Evolutionary conservation across 2,113 vertebrate genomes (phyloP).

Genomic region (Pseudorhombus dupliciocellatus): DNA sequence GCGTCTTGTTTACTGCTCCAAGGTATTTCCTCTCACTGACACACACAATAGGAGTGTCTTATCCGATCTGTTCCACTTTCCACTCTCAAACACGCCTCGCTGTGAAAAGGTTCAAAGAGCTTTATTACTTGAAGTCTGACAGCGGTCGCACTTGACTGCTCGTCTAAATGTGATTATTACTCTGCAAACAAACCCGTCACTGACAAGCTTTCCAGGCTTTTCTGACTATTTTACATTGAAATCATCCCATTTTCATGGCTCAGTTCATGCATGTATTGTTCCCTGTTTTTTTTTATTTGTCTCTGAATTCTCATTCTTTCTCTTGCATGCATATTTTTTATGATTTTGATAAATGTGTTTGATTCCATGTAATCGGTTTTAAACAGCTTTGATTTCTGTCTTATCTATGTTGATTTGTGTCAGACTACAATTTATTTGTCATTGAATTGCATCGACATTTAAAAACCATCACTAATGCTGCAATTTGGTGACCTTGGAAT

Average conservation of each 20-base stretch:
- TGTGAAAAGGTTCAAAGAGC: neutral
- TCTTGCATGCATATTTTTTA: conserved; percentile 63
- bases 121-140: conserved; percentile 3
- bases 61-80: neutral
- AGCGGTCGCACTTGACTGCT: neutral
- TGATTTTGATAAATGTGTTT: conserved; percentile 40
- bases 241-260: conserved; percentile 14
- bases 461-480: conserved; percentile 3
- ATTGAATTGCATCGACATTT: conserved; percentile 10
- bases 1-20: neutral
- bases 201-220: conserved; percentile 57
- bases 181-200: conserved; percentile 1
- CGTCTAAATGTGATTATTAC: conserved; percentile 18
- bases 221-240: conserved; percentile 21
- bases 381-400: conserved; percentile 31
- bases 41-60: conserved; percentile 8
- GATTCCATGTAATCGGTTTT: conserved; percentile 24
- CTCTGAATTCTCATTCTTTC: conserved; percentile 29
- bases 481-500: conserved; percentile 50
- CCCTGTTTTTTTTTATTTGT: conserved; percentile 6
- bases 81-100: neutral
- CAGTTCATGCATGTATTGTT: conserved; percentile 15
- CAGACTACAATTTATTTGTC: conserved; percentile 8
- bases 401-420: conserved; percentile 41
- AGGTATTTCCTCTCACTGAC: neutral